Base-by-base conservation (phyloP, 2,113 vertebrate species). In the Xiphophorus couchianus region DNA sequence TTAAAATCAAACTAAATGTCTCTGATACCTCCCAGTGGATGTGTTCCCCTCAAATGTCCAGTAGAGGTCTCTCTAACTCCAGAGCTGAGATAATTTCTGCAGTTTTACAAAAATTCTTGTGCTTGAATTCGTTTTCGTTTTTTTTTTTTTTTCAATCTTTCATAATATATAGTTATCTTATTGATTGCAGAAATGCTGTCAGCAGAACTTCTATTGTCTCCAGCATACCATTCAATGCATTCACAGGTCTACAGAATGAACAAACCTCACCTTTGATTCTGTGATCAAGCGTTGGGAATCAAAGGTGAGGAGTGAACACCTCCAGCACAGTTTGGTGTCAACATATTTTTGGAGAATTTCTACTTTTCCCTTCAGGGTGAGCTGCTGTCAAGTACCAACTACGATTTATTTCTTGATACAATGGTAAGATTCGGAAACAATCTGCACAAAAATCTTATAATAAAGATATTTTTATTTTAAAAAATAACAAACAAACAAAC, bases 401-500 rank as follows among this genome's bases (percentile, higher is more conserved):
- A 31, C 31, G 7, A 63, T n/a, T 29, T 73, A 14, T 44, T 15
- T 44, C 15, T 44, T 44, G 14, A 44, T 54, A n/a, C 51, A 51
- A 27, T n/a, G 33, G 2, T 0, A 67, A 27, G 35, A 75, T 42
- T n/a, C 3, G 33, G 63, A 27, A 15, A 74, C 71, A 27, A 73
- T 48, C 25, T 51, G 77, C n/a, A 33, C 37, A 78, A 66, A 48
- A 11, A 37, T 66, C 73, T 73, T 14, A 60, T 72, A 27, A 61
- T 77, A 86, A 92, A 86, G 68, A 89, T 76, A 39, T 31, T 90
- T 92, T 93, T 91, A 86, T 82, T 91, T 35, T 1, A 9, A 1
- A 35, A 74, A 83, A 91, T 91, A 92, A 92, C 86, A 69, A n/a
- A 71, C 39, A 42, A 42, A 42, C 3, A 39, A 33, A 37, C 11